phyloP scores from a whole-genome alignment of 2,113 vertebrate genomes.

The Equus quagga region DNA sequence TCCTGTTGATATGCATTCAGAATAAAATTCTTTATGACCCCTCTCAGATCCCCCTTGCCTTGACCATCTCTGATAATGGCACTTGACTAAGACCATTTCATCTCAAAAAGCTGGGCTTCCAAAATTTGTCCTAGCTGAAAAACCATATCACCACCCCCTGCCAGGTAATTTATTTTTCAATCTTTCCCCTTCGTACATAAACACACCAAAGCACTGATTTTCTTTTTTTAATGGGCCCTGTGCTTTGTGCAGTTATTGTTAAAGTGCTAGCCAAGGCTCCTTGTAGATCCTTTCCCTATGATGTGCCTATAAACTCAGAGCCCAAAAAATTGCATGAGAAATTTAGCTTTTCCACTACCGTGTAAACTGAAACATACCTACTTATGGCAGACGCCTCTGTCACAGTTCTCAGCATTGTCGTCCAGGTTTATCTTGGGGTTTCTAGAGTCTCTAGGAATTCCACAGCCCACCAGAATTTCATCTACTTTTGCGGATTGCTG shows the following conservation, averaged over 20 bases:
- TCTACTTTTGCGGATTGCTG: not conserved
- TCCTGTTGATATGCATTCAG: not conserved
- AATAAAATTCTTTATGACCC: constrained; percentile 31
- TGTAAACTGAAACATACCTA: not conserved
- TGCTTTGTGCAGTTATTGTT: constrained; percentile 8
- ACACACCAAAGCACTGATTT: constrained; percentile 52
- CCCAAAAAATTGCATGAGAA: constrained; percentile 34
- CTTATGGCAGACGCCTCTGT: not conserved
- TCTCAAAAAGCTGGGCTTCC: not conserved
- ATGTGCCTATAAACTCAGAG: constrained; percentile 64
- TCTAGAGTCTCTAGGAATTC: not conserved
- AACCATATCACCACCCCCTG: not conserved
- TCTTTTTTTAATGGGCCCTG: not conserved
- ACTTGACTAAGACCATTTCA: constrained; percentile 20
- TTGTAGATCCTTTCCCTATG: not conserved
- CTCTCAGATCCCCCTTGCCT: not conserved
- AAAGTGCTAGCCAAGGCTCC: not conserved
- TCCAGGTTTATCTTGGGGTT: not conserved
- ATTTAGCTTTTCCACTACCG: not conserved
- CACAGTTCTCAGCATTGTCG: not conserved
- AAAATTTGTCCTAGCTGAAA: not conserved
- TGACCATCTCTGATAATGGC: not conserved
- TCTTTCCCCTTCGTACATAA: constrained; percentile 12
- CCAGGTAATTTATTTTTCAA: constrained; percentile 51
- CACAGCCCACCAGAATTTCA: not conserved